These are phyloP conservation scores for Phanerotoma sp. DNA, from an alignment of 2,888 invertebrate genomes.

Conservation along the genomic window DNA sequence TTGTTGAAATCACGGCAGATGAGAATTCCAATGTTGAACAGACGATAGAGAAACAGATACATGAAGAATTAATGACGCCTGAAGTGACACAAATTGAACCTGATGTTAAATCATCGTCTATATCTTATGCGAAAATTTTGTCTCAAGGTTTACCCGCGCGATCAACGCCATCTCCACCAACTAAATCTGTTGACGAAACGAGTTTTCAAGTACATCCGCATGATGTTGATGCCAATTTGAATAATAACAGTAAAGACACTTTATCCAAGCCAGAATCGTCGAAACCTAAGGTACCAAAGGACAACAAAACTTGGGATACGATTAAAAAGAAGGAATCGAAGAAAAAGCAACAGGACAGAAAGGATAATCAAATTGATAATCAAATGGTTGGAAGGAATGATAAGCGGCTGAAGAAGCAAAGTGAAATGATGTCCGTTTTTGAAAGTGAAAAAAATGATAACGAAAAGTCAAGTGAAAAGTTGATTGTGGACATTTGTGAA, in stretches of 20 bases:
- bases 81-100: background rate
- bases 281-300: slow-evolving; percentile 21
- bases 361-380: slow-evolving; percentile 26
- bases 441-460: background rate
- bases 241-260: slow-evolving; percentile 8
- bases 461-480: too few relatives aligned
- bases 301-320: slow-evolving; percentile 40
- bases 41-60: background rate
- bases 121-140: slow-evolving; percentile 73
- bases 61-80: background rate
- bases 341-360: slow-evolving; percentile 33
- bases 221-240: slow-evolving; percentile 34
- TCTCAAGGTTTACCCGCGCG: slow-evolving; percentile 64
- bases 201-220: slow-evolving; percentile 15
- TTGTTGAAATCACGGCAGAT: background rate
- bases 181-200: background rate
- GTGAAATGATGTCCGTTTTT: slow-evolving; percentile 13
- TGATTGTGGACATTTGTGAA: too few relatives aligned
- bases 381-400: slow-evolving; percentile 21
- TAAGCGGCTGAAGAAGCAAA: slow-evolving; percentile 29
- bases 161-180: slow-evolving; percentile 49
- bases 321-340: slow-evolving; percentile 40
- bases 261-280: slow-evolving; percentile 13
- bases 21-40: background rate
- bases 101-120: slow-evolving; percentile 37